A percentile compares a stretch with the other conserved stretches of the same genome.
phyloP scores from a whole-genome alignment of 2,888 invertebrate genomes.

The Drosophila lutescens region DNA sequence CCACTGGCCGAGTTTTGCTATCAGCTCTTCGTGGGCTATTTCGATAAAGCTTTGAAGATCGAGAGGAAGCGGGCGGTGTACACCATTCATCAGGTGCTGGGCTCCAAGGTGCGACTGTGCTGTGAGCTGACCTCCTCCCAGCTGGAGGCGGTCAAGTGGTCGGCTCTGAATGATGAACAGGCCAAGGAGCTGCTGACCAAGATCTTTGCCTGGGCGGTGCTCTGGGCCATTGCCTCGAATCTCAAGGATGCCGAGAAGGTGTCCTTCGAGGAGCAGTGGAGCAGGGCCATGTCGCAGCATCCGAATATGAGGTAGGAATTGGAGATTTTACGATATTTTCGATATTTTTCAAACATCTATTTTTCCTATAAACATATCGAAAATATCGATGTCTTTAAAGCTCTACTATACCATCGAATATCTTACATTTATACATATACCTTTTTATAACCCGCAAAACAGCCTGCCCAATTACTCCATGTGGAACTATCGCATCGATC shows the following conservation, averaged over 20 bases:
- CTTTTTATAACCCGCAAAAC: too few species aligned
- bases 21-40: conserved; percentile 87
- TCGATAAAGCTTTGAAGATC: conserved; percentile 88
- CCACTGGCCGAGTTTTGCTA: conserved; percentile 87
- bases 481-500: conserved; percentile 92
- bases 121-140: conserved; percentile 90
- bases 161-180: conserved; percentile 85
- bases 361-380: too few species aligned
- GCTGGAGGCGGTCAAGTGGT: conserved; percentile 87
- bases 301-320: conserved; percentile 63
- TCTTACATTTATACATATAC: background rate
- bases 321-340: background rate
- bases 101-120: conserved; percentile 91
- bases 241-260: conserved; percentile 89
- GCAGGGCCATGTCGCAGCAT: conserved; percentile 86
- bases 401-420: background rate
- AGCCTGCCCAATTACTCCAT: conserved; percentile 89
- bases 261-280: conserved; percentile 89
- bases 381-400: too few species aligned
- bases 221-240: conserved; percentile 96
- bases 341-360: too few species aligned
- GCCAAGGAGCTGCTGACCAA: conserved; percentile 89
- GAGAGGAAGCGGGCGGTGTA: conserved; percentile 89
- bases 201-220: conserved; percentile 91
- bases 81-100: conserved; percentile 92